Evolutionary conservation across 2,888 invertebrate genomes (phyloP).

Genomic region (Nemurella pictetii): DNA sequence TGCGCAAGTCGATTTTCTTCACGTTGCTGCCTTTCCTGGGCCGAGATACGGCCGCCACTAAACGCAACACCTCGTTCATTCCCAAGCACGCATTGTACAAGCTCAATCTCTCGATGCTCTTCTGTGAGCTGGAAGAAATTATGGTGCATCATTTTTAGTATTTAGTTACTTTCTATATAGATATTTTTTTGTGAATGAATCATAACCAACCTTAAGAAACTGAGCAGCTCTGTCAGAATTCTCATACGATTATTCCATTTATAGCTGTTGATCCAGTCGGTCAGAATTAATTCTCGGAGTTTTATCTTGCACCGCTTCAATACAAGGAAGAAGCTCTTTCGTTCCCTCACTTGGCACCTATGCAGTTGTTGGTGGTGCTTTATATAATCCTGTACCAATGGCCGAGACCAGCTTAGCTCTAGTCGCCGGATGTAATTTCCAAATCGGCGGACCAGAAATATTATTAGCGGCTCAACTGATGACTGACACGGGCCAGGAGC

Average conservation of each 20-base stretch:
- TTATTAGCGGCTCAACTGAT: constrained; percentile 26
- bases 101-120: constrained; percentile 51
- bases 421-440: constrained; percentile 54
- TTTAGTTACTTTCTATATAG: background rate
- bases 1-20: constrained; percentile 52
- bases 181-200: background rate
- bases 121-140: constrained; percentile 51
- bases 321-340: constrained; percentile 49
- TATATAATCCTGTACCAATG: constrained; percentile 44
- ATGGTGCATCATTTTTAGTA: background rate
- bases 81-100: constrained; percentile 55
- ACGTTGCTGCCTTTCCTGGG: constrained; percentile 49
- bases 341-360: constrained; percentile 39
- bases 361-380: constrained; percentile 40
- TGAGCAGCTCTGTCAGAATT: constrained; percentile 47
- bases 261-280: constrained; percentile 55
- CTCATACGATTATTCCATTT: constrained; percentile 50
- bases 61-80: constrained; percentile 52
- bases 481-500: background rate
- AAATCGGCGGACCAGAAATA: constrained; percentile 45
- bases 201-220: constrained; percentile 30
- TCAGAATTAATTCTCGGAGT: constrained; percentile 52
- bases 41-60: constrained; percentile 52
- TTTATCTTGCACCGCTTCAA: constrained; percentile 53
- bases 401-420: constrained; percentile 56